Evolutionary conservation across 2,888 invertebrate species (phyloP).

Genomic region (Rhamphomyia laevipes): DNA sequence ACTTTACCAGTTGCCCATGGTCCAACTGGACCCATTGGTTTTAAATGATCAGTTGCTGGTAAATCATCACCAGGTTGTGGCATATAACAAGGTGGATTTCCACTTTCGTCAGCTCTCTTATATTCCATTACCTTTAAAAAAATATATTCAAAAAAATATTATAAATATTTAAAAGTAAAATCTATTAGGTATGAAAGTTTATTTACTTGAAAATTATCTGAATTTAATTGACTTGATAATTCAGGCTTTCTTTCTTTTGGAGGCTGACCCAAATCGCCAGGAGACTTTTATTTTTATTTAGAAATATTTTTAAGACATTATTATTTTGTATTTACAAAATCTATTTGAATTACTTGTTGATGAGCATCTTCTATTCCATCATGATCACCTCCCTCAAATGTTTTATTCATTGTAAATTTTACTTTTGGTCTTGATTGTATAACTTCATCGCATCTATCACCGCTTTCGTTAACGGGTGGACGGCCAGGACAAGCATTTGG

Average conservation of each 20-base stretch:
- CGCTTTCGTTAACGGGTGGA: background rate
- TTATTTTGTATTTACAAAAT: too few relatives aligned
- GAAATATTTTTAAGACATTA: too few relatives aligned
- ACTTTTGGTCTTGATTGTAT: background rate
- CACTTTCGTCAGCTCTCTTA: constrained; percentile 21
- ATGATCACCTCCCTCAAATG: too few relatives aligned
- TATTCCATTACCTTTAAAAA: constrained; percentile 1
- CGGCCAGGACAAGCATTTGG: background rate
- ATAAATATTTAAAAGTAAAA: background rate
- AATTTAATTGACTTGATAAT: background rate
- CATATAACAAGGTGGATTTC: constrained; percentile 41
- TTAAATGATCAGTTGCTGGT: constrained; percentile 28
- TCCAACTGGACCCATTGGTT: constrained; percentile 42
- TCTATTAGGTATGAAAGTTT: background rate
- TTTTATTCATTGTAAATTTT: background rate
- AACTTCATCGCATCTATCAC: background rate
- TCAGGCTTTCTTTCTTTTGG: background rate
- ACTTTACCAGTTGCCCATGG: constrained; percentile 63
- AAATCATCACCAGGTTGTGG: constrained; percentile 44
- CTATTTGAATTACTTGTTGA: too few relatives aligned
- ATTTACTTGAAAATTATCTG: background rate
- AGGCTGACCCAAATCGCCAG: background rate
- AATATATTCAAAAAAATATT: too few relatives aligned
- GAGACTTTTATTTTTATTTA: too few relatives aligned
- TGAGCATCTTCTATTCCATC: too few relatives aligned